Conservation (phyloP, 2,888 invertebrate genomes). For the Nudaria mundana region DNA sequence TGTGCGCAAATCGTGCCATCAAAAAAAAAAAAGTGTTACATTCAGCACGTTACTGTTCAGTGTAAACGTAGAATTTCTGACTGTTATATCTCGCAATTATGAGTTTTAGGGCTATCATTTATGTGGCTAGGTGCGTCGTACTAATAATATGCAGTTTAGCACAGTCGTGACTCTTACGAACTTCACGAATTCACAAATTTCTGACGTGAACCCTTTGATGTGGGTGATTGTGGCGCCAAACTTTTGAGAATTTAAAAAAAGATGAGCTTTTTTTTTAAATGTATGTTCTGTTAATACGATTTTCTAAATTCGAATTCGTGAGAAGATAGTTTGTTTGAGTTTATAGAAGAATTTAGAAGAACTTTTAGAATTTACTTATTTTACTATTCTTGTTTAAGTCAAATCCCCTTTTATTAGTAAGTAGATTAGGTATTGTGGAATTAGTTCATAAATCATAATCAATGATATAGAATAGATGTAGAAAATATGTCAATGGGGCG, state of each 20-base stretch:
- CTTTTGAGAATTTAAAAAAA: conserved; percentile 16
- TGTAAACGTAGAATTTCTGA: conserved; percentile 30
- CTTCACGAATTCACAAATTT: conserved; percentile 54
- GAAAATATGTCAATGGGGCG: no score
- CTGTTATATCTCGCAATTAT: conserved; percentile 47
- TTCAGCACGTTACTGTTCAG: conserved; percentile 24
- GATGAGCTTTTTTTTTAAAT: conserved; percentile 20
- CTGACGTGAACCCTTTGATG: conserved; percentile 38
- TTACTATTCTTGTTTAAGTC: no score
- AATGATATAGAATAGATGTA: no score
- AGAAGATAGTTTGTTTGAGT: not conserved
- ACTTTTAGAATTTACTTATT: not conserved
- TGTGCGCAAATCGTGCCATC: no score
- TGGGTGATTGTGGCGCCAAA: conserved; percentile 25
- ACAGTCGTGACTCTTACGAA: conserved; percentile 56
- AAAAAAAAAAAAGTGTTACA: no score
- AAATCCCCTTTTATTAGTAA: no score
- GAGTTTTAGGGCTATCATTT: conserved; percentile 61
- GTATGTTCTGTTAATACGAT: conserved; percentile 16
- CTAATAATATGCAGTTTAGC: conserved; percentile 50
- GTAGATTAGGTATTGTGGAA: no score
- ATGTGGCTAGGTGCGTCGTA: conserved; percentile 49
- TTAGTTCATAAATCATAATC: no score
- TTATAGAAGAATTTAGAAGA: not conserved
- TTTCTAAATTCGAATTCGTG: conserved; percentile 5